Evolutionary conservation across 64 coral and sea anemone species (phyloP), one percentile per base, ranked within the genome.

Genomic region (Pachyseris speciosa): DNA sequence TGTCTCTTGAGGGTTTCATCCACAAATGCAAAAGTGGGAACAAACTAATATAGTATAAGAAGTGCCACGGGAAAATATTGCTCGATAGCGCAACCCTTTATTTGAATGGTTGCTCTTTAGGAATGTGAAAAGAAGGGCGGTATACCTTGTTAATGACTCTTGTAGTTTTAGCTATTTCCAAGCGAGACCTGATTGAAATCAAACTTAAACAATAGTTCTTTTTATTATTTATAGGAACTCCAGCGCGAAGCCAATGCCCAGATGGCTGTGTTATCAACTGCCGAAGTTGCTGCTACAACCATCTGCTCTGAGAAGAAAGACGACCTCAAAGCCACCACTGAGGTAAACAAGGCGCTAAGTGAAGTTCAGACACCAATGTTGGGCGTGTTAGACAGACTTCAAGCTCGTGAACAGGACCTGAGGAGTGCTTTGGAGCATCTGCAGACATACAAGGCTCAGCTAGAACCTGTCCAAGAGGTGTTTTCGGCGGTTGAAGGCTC

Each of bases 401-500:
- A 93, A 15, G 79, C 88, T 15, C 80, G 95, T 68, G 88, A 90
- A 19, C 85, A 89, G 32, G 93, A 96, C 48, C 17, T 96, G 37
- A 74, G 55, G 40, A 89, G 91, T 6, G 91, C 95, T 3, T 60
- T 86, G 26, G 91, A 96, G 19, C 91, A 96, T 33, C 67, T 96
- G 40, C 48, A 63, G 4, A 59, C 77, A 44, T 96, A 93, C 86
- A 86, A 87, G 13, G 41, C 79, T 20, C 91, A 96, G 38, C n/a
- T 96, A 13, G 78, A 96, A 30, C 95, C 95, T 22, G 95, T 96
- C 0, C 85, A 96, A 29, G 89, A 90, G 73, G 91, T 93, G 34
- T 93, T 96, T 31, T 79, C 69, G 11, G 85, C 93, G 76, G 91
- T 90, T 4, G 95, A 96, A 34, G 86, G 47, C 17, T 85, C 79